phyloP scores from a whole-genome alignment of 2,888 invertebrate species.

The Epicampocera succincta region DNA sequence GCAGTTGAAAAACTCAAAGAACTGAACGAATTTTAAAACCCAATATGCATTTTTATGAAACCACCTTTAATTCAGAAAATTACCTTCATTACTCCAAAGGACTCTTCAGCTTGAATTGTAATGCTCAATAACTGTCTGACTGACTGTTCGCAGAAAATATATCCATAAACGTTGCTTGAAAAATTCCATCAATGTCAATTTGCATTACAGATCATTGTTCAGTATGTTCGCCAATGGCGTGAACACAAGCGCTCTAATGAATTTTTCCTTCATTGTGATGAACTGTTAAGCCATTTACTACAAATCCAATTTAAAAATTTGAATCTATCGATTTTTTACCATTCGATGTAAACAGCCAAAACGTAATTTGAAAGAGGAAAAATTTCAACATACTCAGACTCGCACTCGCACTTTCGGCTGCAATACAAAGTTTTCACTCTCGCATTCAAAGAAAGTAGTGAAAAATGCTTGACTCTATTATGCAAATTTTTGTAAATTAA shows the following conservation, averaged over 20 bases:
- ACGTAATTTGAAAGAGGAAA: not conserved
- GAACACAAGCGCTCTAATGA: not conserved
- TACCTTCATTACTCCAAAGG: too few relatives aligned
- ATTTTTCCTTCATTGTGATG: not conserved
- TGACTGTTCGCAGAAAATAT: not conserved
- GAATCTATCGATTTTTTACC: conserved; percentile 47
- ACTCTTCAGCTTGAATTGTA: too few relatives aligned
- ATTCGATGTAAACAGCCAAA: conserved; percentile 1
- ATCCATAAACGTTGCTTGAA: not conserved
- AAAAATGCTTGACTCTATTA: conserved; percentile 67
- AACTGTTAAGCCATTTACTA: not conserved
- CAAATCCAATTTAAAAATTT: conserved; percentile 44
- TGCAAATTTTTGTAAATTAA: conserved; percentile 70
- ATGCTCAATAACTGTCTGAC: too few relatives aligned
- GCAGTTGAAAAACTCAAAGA: too few relatives aligned
- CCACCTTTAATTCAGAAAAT: too few relatives aligned
- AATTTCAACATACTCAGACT: not conserved
- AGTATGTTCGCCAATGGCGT: too few relatives aligned
- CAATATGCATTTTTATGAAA: too few relatives aligned
- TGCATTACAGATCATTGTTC: not conserved
- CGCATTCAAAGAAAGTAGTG: conserved; percentile 16
- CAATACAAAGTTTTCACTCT: conserved; percentile 10
- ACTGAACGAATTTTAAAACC: too few relatives aligned
- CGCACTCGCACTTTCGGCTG: not conserved
- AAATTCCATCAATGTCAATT: conserved; percentile 29